Base-by-base conservation (phyloP, 2,113 vertebrate species). In the Cricetomys ansorgei region DNA sequence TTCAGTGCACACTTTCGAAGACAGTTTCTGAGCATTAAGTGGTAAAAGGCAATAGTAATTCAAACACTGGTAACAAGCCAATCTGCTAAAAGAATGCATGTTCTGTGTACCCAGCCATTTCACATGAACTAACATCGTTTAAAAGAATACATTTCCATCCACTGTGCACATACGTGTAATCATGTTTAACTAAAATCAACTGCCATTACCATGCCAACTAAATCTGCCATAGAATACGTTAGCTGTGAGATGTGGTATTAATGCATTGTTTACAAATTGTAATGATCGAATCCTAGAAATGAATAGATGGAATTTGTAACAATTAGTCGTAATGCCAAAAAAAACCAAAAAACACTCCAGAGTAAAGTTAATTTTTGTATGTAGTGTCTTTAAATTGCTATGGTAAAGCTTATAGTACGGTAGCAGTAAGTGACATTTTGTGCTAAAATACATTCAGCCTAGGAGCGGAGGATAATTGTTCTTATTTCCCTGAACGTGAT, bases 81-180 rank as follows among this genome's bases (percentile, higher is more conserved):
- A 34, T 96, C 87, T 95, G 83, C 96, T 98, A 97, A 98, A 97
- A 98, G 98, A 97, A 98, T 98, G 96, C 96, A 98, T 98, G 98
- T 98, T 99, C 98, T 98, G 98, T 98, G 98, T 99, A 98, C 96
- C 98, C 98, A 98, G 48, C 94, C 98, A 99, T 98, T 98, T 96
- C 97, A 98, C 97, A 98, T 98, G 97, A 99, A 99, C 98, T 99
- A 99, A 99, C 98, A 96, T 88, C 72, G 43, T 98, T 96, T 93
- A 95, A 98, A 98, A 98, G 96, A 98, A 98, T 97, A 94, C 98
- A 98, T 98, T 98, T 98, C 96, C 98, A 98, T 98, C 98, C 98
- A 98, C 98, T 98, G 98, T 98, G 98, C 98, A 98, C 98, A 96
- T 97, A 98, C 17, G 92, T 98, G 98, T 99, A 98, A 98, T 98